phyloP scores from a whole-genome alignment of 2,113 vertebrate species.

The Halichoerus grypus region DNA sequence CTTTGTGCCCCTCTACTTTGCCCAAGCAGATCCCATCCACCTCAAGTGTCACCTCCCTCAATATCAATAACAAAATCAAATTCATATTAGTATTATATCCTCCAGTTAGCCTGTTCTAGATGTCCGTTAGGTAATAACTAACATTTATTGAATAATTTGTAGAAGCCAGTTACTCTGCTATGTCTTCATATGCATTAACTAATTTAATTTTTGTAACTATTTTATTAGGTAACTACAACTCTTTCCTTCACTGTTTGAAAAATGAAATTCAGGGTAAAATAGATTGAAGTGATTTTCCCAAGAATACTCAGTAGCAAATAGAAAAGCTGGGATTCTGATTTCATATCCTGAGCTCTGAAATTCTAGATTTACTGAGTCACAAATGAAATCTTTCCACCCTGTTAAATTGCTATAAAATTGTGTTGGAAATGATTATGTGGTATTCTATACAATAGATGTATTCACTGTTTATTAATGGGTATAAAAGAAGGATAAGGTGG shows the following conservation, averaged over 20 bases:
- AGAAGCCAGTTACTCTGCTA: not conserved
- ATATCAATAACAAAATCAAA: not conserved
- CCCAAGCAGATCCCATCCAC: not conserved
- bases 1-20: not conserved
- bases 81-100: not conserved
- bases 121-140: not conserved
- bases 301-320: not conserved
- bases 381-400: not conserved
- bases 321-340: constrained; percentile 6
- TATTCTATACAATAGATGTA: not conserved
- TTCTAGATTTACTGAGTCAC: not conserved
- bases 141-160: not conserved
- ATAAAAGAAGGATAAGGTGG: not conserved
- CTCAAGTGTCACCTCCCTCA: not conserved
- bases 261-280: not conserved
- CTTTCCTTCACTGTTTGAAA: not conserved
- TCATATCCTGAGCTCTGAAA: not conserved
- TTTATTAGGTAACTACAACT: not conserved
- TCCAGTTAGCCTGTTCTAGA: not conserved
- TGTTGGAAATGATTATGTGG: not conserved
- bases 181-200: not conserved
- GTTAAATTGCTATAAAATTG: constrained; percentile 11
- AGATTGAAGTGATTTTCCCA: not conserved
- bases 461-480: not conserved
- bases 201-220: not conserved